Percentiles rank a stretch among this genome's conserved stretches.
phyloP scores from a whole-genome alignment of 2,888 invertebrate genomes.

The Aelia acuminata region DNA sequence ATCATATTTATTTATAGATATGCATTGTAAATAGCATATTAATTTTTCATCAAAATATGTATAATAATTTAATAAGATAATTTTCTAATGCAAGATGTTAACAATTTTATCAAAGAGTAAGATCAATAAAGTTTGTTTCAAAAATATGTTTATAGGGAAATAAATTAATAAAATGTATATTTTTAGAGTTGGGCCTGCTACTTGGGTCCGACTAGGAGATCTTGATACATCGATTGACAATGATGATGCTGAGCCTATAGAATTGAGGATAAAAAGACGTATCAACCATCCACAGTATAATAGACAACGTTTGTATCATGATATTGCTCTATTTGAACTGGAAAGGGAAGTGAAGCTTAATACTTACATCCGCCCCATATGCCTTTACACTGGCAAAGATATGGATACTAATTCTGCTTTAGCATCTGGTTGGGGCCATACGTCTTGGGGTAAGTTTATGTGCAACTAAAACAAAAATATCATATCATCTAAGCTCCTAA shows the following conservation, averaged over 20 bases:
- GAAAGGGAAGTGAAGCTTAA: slow-evolving; percentile 54
- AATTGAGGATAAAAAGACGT: slow-evolving; percentile 55
- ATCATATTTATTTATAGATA: too few species aligned
- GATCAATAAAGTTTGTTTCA: too few species aligned
- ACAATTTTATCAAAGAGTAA: too few species aligned
- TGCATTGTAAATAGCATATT: too few species aligned
- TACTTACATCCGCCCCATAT: slow-evolving; percentile 61
- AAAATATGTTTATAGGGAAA: background rate
- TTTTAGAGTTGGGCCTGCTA: slow-evolving; percentile 53
- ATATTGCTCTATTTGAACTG: slow-evolving; percentile 62
- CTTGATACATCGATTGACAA: slow-evolving; percentile 58
- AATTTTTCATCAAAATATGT: too few species aligned
- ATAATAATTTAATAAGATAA: too few species aligned
- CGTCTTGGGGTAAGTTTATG: slow-evolving; percentile 58
- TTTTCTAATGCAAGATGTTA: too few species aligned
- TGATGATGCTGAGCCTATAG: slow-evolving; percentile 57
- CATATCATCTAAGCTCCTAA: background rate
- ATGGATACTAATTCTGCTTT: background rate
- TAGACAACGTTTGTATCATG: slow-evolving; percentile 58
- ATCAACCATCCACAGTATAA: slow-evolving; percentile 61
- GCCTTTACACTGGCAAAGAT: slow-evolving; percentile 55
- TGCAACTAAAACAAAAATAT: background rate
- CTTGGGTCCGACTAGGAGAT: slow-evolving; percentile 62
- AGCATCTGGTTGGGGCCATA: slow-evolving; percentile 59
- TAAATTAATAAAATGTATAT: background rate